Conservation (phyloP, 2,888 invertebrate genomes). For the Diplazon laetatorius region DNA sequence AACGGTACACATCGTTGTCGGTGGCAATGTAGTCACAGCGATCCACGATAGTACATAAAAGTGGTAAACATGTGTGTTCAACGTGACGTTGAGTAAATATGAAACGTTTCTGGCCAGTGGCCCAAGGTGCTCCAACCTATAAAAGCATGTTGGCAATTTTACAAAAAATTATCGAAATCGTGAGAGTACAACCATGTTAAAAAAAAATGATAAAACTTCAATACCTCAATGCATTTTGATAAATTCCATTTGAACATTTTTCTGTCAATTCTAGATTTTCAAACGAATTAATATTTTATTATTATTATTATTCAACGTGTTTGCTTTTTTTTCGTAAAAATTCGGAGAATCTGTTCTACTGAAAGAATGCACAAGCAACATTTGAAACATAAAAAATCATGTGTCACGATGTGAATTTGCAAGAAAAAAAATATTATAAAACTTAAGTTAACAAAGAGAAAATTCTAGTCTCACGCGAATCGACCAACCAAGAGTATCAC, state of each 20-base stretch:
- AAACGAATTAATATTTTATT: no score
- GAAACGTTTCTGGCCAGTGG: background rate
- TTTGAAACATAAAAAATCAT: slow-evolving; percentile 11
- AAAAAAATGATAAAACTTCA: no score
- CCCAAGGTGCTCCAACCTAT: background rate
- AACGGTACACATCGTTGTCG: slow-evolving; percentile 1
- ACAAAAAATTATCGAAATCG: background rate
- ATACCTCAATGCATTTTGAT: no score
- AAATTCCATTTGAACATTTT: no score
- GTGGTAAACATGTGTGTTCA: background rate
- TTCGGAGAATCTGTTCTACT: no score
- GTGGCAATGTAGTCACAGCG: background rate
- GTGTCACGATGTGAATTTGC: slow-evolving; percentile 40
- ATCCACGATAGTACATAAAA: slow-evolving; percentile 6
- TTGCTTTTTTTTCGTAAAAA: no score
- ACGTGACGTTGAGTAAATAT: background rate
- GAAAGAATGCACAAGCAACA: background rate
- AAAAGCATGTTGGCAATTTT: background rate
- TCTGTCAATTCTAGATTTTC: no score
- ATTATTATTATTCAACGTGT: no score
- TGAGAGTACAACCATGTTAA: background rate
- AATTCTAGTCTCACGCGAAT: background rate
- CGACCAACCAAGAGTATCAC: background rate
- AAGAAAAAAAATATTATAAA: slow-evolving; percentile 1
- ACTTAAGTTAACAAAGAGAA: slow-evolving; percentile 23